Evolutionary conservation across 2,113 vertebrate species (phyloP).

Genomic region (Cyprinodon brontotheroides): DNA sequence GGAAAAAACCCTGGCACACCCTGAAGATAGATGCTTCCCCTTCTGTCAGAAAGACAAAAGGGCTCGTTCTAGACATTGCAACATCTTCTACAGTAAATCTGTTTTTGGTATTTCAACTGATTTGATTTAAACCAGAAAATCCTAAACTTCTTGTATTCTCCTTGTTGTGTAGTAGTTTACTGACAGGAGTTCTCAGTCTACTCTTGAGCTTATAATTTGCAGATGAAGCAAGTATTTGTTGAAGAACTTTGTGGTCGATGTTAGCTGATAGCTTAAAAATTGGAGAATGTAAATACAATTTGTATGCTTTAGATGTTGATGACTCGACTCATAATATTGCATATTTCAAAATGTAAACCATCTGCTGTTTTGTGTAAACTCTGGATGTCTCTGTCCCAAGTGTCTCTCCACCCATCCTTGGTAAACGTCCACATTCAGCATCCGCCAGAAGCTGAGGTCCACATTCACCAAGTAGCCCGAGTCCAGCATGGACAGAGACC

Average conservation of each 20-base stretch:
- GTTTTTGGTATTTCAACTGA: constrained; percentile 53
- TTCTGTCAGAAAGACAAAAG: constrained; percentile 57
- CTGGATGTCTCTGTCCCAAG: constrained; percentile 55
- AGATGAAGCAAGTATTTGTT: constrained; percentile 35
- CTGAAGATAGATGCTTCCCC: constrained; percentile 64
- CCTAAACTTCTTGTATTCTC: constrained; percentile 31
- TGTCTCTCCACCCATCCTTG: constrained; percentile 79
- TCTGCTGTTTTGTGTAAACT: constrained; percentile 30
- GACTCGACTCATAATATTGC: constrained; percentile 15
- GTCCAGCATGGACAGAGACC: constrained; percentile 73
- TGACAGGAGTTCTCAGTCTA: constrained; percentile 39
- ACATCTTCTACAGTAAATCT: constrained; percentile 53
- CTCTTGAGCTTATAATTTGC: constrained; percentile 28
- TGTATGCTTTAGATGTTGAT: constrained; percentile 39
- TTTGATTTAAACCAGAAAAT: constrained; percentile 61
- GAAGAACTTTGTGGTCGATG: constrained; percentile 35
- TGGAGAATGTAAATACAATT: constrained; percentile 41
- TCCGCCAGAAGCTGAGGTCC: constrained; percentile 78
- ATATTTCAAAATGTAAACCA: constrained; percentile 32
- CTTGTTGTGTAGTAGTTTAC: constrained; percentile 45
- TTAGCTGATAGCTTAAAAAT: constrained; percentile 33
- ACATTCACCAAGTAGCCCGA: constrained; percentile 81
- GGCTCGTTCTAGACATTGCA: constrained; percentile 55
- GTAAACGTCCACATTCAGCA: constrained; percentile 84
- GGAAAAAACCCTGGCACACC: constrained; percentile 66